Base-by-base conservation (phyloP, 23 tunicate species). In the Ciona savignyi region DNA sequence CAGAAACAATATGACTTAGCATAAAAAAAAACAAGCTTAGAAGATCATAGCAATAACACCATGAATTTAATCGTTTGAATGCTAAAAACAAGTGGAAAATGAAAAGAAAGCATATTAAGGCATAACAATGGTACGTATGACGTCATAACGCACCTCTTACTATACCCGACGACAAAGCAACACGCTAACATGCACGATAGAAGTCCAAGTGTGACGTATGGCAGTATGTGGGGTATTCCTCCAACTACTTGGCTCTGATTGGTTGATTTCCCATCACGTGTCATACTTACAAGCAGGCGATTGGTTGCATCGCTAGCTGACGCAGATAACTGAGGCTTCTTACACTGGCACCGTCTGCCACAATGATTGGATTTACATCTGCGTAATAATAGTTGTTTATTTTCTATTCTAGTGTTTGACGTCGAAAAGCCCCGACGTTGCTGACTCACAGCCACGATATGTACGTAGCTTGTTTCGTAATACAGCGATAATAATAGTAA, bases 161-260 rank as follows among this genome's bases (percentile, higher is more conserved):
- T 23, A 30, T 74, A 32, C 4, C 65, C 29, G 34, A 34, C 42
- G 27, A 74, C 78, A 60, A 74, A 29, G 32, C 78, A 74, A 32
- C 78, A 74, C 3, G 66, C 49, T 60, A 74, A 33, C 42, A 74
- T 60, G 35, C 34, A 60, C 20, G 78, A 74, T 51, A 74, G 30
- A 30, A 74, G 29, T n/a, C 69, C 78, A 74, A 74, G 27, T 62
- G 78, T 64, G 65, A 62, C 67, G 33, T 74, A 74, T 1, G 78
- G 78, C 15, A 42, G 11, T 6, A 42, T 42, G 56, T 42, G 56
- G 56, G 11, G 9, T 6, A 42, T 42, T 42, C 11, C 56, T 42
- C 56, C 56, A 6, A 15, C 56, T 42, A 6, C 11, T 42, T 15
- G 56, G 56, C 56, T 42, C 56, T 42, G 56, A 42, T 42, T 42